These are phyloP conservation scores for Acronicta leporina DNA, from an alignment of 2,888 invertebrate species.

Conservation along the genomic window DNA sequence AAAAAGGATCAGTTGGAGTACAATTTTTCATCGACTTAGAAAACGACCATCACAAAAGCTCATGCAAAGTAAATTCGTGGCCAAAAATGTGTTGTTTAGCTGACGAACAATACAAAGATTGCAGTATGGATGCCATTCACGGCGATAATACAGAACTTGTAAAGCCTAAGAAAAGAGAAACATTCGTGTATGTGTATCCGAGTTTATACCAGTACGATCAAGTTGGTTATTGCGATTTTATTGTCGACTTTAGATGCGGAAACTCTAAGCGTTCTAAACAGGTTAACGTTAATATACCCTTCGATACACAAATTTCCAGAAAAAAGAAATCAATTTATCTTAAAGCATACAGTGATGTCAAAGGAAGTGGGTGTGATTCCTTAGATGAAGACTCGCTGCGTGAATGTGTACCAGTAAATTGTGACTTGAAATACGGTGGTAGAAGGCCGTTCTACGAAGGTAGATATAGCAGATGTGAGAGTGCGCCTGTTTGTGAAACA, in stretches of 20 bases:
- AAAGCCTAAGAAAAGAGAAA: conserved; percentile 66
- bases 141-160: conserved; percentile 58
- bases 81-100: conserved; percentile 70
- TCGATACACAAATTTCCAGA: conserved; percentile 68
- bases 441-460: conserved; percentile 67
- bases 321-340: conserved; percentile 49
- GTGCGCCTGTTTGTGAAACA: conserved; percentile 64
- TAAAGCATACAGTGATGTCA: conserved; percentile 55
- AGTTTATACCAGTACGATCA: conserved; percentile 71
- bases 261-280: conserved; percentile 41
- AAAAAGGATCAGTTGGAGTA: conserved; percentile 71
- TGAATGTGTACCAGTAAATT: conserved; percentile 71
- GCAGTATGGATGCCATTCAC: conserved; percentile 61
- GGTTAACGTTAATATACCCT: conserved; percentile 62
- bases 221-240: conserved; percentile 71
- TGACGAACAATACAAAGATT: conserved; percentile 63
- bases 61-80: conserved; percentile 63
- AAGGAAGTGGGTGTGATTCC: conserved; percentile 60
- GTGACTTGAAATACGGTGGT: conserved; percentile 76
- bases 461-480: conserved; percentile 62
- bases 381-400: conserved; percentile 72
- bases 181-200: conserved; percentile 70
- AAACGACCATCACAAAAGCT: conserved; percentile 61
- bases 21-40: conserved; percentile 75
- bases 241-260: conserved; percentile 63